A percentile compares a stretch with the other conserved stretches of the same genome.
These are phyloP conservation scores for Protodeltote pygarga DNA, from an alignment of 2,888 invertebrate species.

Conservation along the genomic window DNA sequence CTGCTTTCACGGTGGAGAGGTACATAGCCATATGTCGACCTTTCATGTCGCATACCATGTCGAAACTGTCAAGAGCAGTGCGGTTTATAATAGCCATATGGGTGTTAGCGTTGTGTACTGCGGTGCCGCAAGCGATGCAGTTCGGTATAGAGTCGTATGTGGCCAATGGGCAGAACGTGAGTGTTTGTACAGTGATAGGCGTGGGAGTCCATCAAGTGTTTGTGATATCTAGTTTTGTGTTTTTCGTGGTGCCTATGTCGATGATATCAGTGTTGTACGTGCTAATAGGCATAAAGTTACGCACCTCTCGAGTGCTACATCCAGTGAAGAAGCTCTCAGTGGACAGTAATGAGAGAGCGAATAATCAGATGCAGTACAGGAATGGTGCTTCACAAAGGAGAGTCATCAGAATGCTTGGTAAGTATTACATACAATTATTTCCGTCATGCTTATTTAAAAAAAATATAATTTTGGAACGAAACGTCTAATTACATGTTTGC, in stretches of 20 bases:
- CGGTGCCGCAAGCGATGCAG: slow-evolving; percentile 93
- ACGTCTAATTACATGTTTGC: too few relatives aligned
- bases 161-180: slow-evolving; percentile 80
- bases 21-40: slow-evolving; percentile 96
- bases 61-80: slow-evolving; percentile 93
- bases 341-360: slow-evolving; percentile 74
- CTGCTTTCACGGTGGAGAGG: slow-evolving; percentile 95
- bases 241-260: slow-evolving; percentile 95
- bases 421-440: too few relatives aligned
- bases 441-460: too few relatives aligned
- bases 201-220: slow-evolving; percentile 90
- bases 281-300: slow-evolving; percentile 91
- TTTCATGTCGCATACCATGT: slow-evolving; percentile 93
- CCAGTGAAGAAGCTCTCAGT: slow-evolving; percentile 85
- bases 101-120: slow-evolving; percentile 91
- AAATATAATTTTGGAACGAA: too few relatives aligned
- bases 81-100: slow-evolving; percentile 92
- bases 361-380: slow-evolving; percentile 78
- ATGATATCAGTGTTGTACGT: slow-evolving; percentile 94
- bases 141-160: slow-evolving; percentile 89
- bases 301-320: slow-evolving; percentile 88
- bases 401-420: slow-evolving; percentile 94
- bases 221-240: slow-evolving; percentile 92
- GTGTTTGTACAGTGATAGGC: slow-evolving; percentile 87
- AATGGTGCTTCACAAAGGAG: slow-evolving; percentile 87